Conservation (phyloP, 2,113 vertebrate species). For the Sturnus vulgaris region DNA sequence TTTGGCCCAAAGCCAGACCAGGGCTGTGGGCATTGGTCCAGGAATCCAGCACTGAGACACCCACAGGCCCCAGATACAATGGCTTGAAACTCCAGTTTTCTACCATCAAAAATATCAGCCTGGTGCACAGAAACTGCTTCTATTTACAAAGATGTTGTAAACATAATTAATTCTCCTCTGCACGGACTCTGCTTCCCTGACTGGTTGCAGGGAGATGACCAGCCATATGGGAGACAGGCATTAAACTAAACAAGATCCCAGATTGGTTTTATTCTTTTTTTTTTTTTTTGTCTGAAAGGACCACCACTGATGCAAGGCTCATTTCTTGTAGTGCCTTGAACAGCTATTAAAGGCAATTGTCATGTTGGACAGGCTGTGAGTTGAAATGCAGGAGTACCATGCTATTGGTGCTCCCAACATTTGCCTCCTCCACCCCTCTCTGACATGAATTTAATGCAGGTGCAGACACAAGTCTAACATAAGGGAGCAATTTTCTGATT, state of each 20-base stretch:
- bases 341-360: slow-evolving; percentile 61
- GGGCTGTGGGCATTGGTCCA: background rate
- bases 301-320: slow-evolving; percentile 19
- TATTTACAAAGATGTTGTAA: background rate
- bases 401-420: slow-evolving; percentile 55
- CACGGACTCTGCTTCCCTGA: background rate
- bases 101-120: background rate
- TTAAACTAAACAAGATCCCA: background rate
- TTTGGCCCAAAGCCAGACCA: slow-evolving; percentile 40
- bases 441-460: slow-evolving; percentile 75
- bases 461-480: slow-evolving; percentile 71
- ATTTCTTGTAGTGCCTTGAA: slow-evolving; percentile 21
- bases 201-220: background rate
- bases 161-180: background rate
- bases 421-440: slow-evolving; percentile 65
- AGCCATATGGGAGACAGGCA: background rate
- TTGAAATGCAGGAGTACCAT: slow-evolving; percentile 53
- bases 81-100: background rate
- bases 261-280: background rate
- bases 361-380: slow-evolving; percentile 23
- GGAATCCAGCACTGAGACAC: background rate
- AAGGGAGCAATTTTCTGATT: slow-evolving; percentile 80
- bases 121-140: background rate
- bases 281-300: background rate
- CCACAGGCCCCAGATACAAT: background rate